phyloP scores from a whole-genome alignment of 2,888 invertebrate genomes.

The Chymomyza fuscimana region DNA sequence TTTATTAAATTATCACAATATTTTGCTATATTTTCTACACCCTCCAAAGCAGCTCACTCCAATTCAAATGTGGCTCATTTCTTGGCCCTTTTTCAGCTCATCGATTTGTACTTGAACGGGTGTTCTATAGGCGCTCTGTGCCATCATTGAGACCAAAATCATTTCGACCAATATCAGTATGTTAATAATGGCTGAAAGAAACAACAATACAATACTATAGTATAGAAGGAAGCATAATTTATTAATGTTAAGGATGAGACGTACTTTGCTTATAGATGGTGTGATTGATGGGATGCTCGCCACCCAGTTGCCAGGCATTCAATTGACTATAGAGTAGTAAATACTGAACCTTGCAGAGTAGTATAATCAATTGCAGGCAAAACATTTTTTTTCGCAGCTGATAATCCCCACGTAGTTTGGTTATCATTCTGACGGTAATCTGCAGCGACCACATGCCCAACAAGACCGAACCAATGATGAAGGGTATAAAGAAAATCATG shows the following conservation, averaged over 20 bases:
- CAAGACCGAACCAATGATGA: slow-evolving; percentile 75
- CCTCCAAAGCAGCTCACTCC: slow-evolving; percentile 8
- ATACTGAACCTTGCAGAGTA: slow-evolving; percentile 78
- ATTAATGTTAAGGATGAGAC: slow-evolving; percentile 15
- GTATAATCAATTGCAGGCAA: slow-evolving; percentile 74
- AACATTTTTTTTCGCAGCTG: slow-evolving; percentile 76
- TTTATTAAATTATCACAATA: slow-evolving; percentile 68
- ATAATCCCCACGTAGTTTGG: slow-evolving; percentile 69
- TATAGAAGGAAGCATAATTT: slow-evolving; percentile 1
- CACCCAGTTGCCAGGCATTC: slow-evolving; percentile 65
- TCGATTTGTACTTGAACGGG: slow-evolving; percentile 65
- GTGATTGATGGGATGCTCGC: slow-evolving; percentile 76
- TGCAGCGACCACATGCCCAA: slow-evolving; percentile 78
- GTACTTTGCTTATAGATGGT: slow-evolving; percentile 77
- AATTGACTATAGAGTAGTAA: slow-evolving; percentile 71
- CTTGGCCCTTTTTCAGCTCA: slow-evolving; percentile 44
- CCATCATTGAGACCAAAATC: slow-evolving; percentile 76
- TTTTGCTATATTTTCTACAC: slow-evolving; percentile 33
- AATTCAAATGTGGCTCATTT: slow-evolving; percentile 33
- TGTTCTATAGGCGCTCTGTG: slow-evolving; percentile 74
- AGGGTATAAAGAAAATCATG: slow-evolving; percentile 76
- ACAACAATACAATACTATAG: neutral
- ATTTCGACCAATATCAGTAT: slow-evolving; percentile 76
- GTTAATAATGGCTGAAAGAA: slow-evolving; percentile 74
- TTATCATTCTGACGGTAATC: slow-evolving; percentile 75